Conservation (phyloP, 1,140 invertebrate genomes). For the Pseudomyrmex sp. region DNA sequence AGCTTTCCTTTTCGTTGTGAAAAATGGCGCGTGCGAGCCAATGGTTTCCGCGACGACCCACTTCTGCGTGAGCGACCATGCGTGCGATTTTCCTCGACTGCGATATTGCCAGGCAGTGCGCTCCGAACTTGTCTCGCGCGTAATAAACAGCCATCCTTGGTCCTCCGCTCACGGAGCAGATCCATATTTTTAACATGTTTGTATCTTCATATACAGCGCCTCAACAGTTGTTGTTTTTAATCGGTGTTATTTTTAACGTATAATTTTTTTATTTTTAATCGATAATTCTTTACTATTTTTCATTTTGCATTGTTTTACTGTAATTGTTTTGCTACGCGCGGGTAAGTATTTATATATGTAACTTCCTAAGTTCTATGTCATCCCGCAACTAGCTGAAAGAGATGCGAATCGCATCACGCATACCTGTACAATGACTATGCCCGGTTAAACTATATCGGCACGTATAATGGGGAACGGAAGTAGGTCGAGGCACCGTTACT, state of each 20-base stretch:
- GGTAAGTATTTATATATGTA: neutral
- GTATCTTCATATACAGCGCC: neutral
- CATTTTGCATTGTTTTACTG: neutral
- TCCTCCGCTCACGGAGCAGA: neutral
- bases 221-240: too few relatives aligned
- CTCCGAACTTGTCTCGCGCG: neutral
- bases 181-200: neutral
- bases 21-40: slow-evolving; percentile 84
- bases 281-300: too few relatives aligned
- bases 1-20: slow-evolving; percentile 86
- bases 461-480: slow-evolving; percentile 78
- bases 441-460: slow-evolving; percentile 73
- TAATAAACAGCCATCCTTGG: neutral
- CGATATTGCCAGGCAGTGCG: neutral
- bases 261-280: too few relatives aligned
- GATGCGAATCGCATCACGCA: slow-evolving; percentile 18
- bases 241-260: too few relatives aligned
- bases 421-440: slow-evolving; percentile 64
- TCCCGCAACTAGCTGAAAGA: slow-evolving; percentile 28
- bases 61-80: slow-evolving; percentile 57
- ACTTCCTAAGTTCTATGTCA: neutral
- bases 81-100: slow-evolving; percentile 42
- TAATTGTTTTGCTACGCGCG: neutral
- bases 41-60: slow-evolving; percentile 79
- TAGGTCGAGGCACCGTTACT: slow-evolving; percentile 84